Evolutionary conservation across 2,888 invertebrate species (phyloP).

Genomic region (Calliphora vomitoria): DNA sequence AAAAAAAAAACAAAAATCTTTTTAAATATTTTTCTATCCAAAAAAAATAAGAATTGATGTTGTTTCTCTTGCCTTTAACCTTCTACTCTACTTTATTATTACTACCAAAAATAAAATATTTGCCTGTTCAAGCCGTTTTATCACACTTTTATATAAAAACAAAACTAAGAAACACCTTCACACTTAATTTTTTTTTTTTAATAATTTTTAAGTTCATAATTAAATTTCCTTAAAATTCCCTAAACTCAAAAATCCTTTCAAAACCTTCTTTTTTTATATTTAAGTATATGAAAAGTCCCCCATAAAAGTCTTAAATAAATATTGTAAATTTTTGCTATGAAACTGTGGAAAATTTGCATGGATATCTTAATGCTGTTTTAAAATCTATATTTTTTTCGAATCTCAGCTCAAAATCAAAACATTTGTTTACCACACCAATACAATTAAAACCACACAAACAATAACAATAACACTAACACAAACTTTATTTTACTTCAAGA

Average conservation of each 20-base stretch:
- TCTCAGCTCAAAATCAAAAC: background rate
- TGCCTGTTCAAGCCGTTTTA: constrained; percentile 57
- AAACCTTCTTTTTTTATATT: background rate
- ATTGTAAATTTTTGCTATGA: constrained; percentile 78
- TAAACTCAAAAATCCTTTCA: constrained; percentile 5
- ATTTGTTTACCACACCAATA: background rate
- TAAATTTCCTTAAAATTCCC: constrained; percentile 18
- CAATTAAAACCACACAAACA: background rate
- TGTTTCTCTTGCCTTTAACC: constrained; percentile 41
- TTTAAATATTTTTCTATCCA: background rate
- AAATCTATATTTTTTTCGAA: constrained; percentile 43
- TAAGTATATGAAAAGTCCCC: background rate
- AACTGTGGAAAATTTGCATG: constrained; percentile 84
- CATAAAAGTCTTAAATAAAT: constrained; percentile 69
- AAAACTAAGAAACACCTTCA: constrained; percentile 17
- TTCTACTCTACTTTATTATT: constrained; percentile 20
- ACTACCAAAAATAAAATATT: constrained; percentile 5
- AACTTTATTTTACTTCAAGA: too few species aligned
- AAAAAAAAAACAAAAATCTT: background rate
- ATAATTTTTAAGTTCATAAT: constrained; percentile 5
- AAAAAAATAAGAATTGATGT: constrained; percentile 39
- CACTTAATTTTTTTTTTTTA: constrained; percentile 13
- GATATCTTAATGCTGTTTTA: constrained; percentile 82
- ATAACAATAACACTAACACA: background rate
- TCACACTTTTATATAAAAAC: constrained; percentile 6